Evolutionary conservation across 2,797 vertebrate genomes (phyloP).

Genomic region (Acropternis orthonyx): DNA sequence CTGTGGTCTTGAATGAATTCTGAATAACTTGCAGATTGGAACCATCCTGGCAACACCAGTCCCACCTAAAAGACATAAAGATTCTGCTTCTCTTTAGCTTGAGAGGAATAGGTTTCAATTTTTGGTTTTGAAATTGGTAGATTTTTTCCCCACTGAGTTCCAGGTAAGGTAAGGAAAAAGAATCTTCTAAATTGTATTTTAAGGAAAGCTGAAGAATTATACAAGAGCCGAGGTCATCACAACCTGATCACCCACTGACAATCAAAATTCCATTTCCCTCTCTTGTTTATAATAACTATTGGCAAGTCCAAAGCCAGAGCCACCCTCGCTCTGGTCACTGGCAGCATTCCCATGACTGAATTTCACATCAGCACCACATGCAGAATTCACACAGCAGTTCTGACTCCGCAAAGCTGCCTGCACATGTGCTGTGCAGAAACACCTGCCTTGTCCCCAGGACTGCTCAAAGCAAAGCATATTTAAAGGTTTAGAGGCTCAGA

Average conservation of each 20-base stretch:
- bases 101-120: not conserved
- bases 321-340: not conserved
- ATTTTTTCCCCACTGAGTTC: not conserved
- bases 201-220: not conserved
- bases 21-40: not conserved
- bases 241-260: not conserved
- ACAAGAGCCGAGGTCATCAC: not conserved
- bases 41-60: not conserved
- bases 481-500: not conserved
- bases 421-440: not conserved
- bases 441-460: not conserved
- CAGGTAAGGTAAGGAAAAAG: not conserved
- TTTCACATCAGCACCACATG: rapidly evolving
- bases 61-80: not conserved
- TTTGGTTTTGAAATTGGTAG: not conserved
- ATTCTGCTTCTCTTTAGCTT: not conserved
- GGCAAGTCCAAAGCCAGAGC: not conserved
- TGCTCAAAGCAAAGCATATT: not conserved
- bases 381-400: not conserved
- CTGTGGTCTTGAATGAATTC: not conserved
- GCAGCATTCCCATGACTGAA: not conserved
- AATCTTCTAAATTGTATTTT: not conserved
- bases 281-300: not conserved
- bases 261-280: not conserved
- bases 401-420: not conserved